phyloP scores from a whole-genome alignment of 2,888 invertebrate species.

The Anticlea derivata region DNA sequence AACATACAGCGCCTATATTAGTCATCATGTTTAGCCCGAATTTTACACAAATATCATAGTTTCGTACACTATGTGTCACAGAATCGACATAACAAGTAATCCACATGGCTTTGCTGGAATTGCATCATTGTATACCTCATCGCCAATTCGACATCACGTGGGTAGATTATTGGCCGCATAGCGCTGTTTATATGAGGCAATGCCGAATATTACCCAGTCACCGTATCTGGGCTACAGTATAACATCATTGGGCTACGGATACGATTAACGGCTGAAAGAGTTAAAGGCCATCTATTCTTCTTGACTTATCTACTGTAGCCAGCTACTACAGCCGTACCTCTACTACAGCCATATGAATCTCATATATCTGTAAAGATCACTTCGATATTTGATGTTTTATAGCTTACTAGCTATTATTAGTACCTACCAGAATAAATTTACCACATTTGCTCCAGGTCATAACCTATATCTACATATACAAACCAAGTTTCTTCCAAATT shows the following conservation, averaged over 20 bases:
- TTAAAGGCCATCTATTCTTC: conserved; percentile 29
- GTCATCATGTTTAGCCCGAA: too few relatives aligned
- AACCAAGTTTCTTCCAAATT: too few relatives aligned
- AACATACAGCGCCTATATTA: too few relatives aligned
- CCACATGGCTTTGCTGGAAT: conserved; percentile 14
- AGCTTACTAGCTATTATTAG: too few relatives aligned
- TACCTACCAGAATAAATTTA: too few relatives aligned
- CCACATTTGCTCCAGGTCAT: too few relatives aligned
- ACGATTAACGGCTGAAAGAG: conserved; percentile 19
- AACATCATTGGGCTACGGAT: conserved; percentile 10
- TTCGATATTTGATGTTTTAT: conserved; percentile 16
- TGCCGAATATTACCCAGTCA: conserved; percentile 22
- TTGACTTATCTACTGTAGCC: conserved; percentile 28
- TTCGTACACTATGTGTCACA: not conserved
- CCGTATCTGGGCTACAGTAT: conserved; percentile 19
- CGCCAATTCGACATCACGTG: conserved; percentile 18
- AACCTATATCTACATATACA: too few relatives aligned
- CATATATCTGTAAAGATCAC: conserved; percentile 22
- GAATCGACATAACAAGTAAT: conserved; percentile 5
- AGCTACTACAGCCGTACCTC: too few relatives aligned
- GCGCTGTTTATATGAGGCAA: conserved; percentile 18
- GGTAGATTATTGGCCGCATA: conserved; percentile 25
- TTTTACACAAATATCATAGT: not conserved
- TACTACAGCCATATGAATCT: conserved; percentile 19
- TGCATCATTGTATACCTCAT: conserved; percentile 23